These are phyloP conservation scores for Lacerta bilineata DNA, from an alignment of 2,797 vertebrate species.

Conservation along the genomic window DNA sequence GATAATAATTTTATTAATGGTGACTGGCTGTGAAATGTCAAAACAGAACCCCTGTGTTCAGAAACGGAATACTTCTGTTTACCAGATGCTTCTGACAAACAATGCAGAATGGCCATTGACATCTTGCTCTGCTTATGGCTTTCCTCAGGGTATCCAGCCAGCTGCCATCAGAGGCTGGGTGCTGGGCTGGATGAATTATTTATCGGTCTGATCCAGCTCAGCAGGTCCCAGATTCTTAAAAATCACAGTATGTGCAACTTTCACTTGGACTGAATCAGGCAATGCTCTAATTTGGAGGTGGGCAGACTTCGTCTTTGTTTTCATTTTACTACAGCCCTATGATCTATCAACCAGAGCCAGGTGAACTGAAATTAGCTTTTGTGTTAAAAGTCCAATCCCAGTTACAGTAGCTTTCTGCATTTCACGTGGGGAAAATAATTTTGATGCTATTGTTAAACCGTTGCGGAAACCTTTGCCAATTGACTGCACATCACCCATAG, in stretches of 20 bases:
- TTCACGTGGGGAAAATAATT: too few species aligned
- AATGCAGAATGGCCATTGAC: neutral
- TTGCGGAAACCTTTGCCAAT: too few species aligned
- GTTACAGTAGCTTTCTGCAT: too few species aligned
- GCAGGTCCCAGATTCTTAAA: slow-evolving; percentile 2
- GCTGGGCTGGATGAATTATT: neutral
- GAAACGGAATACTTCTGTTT: neutral
- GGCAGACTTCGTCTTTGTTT: too few species aligned
- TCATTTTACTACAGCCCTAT: too few species aligned
- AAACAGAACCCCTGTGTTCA: neutral
- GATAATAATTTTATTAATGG: neutral
- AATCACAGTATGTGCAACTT: slow-evolving; percentile 21
- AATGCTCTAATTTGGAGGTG: slow-evolving; percentile 50
- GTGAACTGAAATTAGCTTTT: too few species aligned
- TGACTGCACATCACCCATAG: too few species aligned
- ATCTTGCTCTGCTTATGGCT: neutral
- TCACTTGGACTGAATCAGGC: slow-evolving; percentile 53
- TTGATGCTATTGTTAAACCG: too few species aligned
- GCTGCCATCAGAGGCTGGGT: neutral
- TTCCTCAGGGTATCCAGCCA: neutral
- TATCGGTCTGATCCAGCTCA: neutral
- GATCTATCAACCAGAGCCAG: too few species aligned
- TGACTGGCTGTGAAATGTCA: neutral
- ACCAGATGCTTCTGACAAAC: neutral
- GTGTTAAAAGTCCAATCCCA: too few species aligned